Evolutionary conservation across 2,888 invertebrate species (phyloP), one percentile per base, ranked within the genome.

Genomic region (Sepioteuthis lessoniana): DNA sequence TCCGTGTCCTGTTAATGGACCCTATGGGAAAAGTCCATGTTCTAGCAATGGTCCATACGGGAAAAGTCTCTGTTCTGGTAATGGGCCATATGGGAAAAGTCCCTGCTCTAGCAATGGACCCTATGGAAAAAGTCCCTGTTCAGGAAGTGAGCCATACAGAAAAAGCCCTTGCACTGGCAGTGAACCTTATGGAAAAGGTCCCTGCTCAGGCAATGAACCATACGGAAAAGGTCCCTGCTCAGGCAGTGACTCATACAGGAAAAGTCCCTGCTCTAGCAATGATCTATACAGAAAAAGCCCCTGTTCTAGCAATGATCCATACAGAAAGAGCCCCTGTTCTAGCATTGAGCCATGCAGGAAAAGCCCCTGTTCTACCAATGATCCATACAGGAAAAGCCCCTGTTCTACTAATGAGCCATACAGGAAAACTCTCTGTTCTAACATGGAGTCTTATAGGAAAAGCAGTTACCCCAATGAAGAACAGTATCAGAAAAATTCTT

Each of bases 381-480:
- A 76, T 21, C 76, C 76, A 19, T 76, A 35, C n/a, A n/a, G n/a
- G 76, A 76, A 76, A 76, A 76, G 76, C 19, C 76, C 76, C 3
- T 76, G 35, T 76, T n/a, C 76, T 35, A 76, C 10, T 13, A 76
- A 35, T 35, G 76, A 76, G 7, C n/a, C 76, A 0, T 76, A 35
- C 76, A 76, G 76, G 16, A 76, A 76, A 76, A 76, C 10, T 35
- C 76, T n/a, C 1, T 76, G 46, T 46, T 46, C 42, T 28, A 92
- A 47, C 13, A 42, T 46, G 13, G 92, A 92, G 0, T 19, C 92
- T 21, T 47, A 92, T 28, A 46, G 92, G 42, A 92, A 92, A 31
- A 92, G 5, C 38, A 37, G n/a, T 47, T 47, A n/a, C 91, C 38
- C 91, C n/a, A 92, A 92, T 25, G n/a, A 92, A 28, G 92, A 92